Base-by-base conservation (phyloP, 2,113 vertebrate species). In the Misgurnus anguillicaudatus region DNA sequence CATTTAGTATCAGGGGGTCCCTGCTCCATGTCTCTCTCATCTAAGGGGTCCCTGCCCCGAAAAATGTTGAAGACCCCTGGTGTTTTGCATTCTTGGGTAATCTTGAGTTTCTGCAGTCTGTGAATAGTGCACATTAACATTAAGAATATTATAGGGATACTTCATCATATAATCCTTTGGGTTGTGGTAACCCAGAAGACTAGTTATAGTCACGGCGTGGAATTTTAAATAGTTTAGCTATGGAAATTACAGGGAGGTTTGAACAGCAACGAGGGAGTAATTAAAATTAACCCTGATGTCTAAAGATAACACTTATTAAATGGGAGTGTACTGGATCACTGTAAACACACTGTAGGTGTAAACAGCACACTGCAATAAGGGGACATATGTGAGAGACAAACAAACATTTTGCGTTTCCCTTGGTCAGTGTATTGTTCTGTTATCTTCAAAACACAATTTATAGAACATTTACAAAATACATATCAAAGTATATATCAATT, bases 161-260 rank as follows among this genome's bases (percentile, higher is more conserved):
- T 48, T 36, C 24, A 62, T 62, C 24, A 36, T 6, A 51, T 63
- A 63, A 51, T 51, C 61, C n/a, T 21, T 48, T 48, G 60, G 58
- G 16, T 64, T 51, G 61, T 53, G 31, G 24, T 76, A 76, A 38
- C 72, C 57, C 57, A 60, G 9, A 24, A 47, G 45, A 24, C 70
- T 36, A 31, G 45, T 64, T 64, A 64, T 53, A 76, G 47, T 42
- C 5, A 0, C 8, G 47, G 45, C 19, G 42, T 13, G 9, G 60
- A 48, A 24, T 51, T 64, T 63, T 63, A 63, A 53, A 75, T 53
- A 38, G 21, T 51, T 75, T 51, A 75, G 41, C 71, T n/a, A 31
- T 42, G 19, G n/a, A 62, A 63, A 51, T 62, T 61, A 7, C 38
- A 51, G 9, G 17, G 73, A 7, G 55, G 2, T 75, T 61, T 31